Conservation (phyloP, 2,797 vertebrate genomes). For the Somateria mollissima region DNA sequence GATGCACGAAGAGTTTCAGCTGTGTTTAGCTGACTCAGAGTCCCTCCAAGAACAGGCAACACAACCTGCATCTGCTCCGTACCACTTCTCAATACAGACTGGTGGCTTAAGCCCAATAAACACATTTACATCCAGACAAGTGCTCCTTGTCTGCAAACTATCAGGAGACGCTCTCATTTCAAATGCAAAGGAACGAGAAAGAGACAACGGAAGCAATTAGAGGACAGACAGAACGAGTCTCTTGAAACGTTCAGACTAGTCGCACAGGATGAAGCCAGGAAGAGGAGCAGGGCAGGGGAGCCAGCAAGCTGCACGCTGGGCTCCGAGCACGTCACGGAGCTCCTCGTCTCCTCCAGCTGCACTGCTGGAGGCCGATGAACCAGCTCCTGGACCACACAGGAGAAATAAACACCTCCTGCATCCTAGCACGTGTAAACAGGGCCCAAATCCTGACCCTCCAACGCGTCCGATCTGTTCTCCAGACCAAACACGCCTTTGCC, state of each 20-base stretch:
- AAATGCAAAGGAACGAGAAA: neutral
- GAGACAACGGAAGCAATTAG: neutral
- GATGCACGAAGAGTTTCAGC: neutral
- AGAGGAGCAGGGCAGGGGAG: neutral
- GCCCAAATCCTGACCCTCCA: neutral
- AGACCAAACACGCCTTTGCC: fast-evolving
- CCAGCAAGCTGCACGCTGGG: neutral
- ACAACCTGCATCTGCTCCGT: neutral
- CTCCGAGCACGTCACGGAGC: neutral
- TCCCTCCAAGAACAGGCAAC: neutral
- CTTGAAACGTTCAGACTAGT: neutral
- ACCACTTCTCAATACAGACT: neutral
- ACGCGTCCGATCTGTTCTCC: neutral
- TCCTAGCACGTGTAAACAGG: neutral
- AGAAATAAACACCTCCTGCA: neutral
- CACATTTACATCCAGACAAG: neutral
- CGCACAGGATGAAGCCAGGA: neutral
- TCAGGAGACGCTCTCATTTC: neutral
- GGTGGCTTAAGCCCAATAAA: neutral
- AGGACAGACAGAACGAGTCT: neutral
- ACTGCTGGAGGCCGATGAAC: neutral
- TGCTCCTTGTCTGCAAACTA: neutral
- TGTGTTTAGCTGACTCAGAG: neutral
- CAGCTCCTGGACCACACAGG: neutral
- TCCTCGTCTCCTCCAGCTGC: neutral